A percentile compares a stretch with the other conserved stretches of the same genome.
Conservation (phyloP, 1,140 invertebrate species). For the Homalodisca vitripennis region DNA sequence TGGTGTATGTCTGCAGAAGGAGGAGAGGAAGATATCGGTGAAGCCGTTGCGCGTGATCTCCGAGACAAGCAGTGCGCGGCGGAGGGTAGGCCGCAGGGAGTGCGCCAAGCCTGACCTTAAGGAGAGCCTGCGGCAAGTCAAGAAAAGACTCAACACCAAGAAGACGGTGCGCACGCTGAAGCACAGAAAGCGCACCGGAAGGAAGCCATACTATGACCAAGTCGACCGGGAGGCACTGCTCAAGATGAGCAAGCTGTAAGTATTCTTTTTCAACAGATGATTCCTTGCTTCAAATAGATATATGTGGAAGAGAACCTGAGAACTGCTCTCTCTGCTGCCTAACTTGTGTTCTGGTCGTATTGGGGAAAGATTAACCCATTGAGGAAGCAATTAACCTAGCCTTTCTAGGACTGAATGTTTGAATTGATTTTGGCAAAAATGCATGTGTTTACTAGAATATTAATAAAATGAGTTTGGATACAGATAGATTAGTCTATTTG, state of each 20-base stretch:
- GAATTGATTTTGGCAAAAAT: no score
- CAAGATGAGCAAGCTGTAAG: conserved; percentile 61
- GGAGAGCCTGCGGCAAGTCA: neutral
- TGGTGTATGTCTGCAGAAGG: neutral
- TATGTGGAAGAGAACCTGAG: no score
- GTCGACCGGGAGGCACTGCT: conserved; percentile 64
- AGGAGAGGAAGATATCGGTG: neutral
- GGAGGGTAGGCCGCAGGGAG: neutral
- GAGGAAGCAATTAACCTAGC: no score
- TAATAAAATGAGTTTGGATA: no score
- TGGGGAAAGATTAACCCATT: no score
- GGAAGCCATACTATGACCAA: conserved; percentile 59
- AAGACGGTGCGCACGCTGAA: conserved; percentile 29
- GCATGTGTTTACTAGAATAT: no score
- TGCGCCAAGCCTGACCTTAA: neutral
- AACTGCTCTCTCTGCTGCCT: no score
- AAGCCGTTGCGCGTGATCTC: neutral
- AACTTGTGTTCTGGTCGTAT: no score
- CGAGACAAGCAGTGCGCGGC: conserved; percentile 4
- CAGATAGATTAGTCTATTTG: no score
- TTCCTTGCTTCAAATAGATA: no score
- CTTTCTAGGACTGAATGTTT: no score
- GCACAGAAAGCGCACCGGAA: conserved; percentile 24
- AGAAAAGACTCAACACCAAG: neutral
- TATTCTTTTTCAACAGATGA: conserved; percentile 38